Evolutionary conservation across 53 echinoderm and acorn worm genomes (phyloP), one percentile per base, ranked within the genome.

Genomic region (Arbacia lixula): DNA sequence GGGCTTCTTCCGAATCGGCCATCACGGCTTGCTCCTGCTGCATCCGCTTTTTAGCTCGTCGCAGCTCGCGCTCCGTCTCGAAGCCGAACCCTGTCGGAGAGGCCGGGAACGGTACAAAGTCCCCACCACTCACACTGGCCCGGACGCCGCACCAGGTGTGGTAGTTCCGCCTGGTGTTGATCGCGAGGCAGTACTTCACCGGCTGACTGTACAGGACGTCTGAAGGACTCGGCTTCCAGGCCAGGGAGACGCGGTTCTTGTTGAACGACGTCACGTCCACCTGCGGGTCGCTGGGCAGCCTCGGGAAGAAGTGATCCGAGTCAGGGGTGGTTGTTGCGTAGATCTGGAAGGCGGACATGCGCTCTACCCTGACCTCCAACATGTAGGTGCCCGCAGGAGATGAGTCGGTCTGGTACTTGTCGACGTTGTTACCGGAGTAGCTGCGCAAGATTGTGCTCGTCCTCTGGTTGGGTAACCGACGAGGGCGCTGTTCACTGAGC

Each of bases 331-430:
- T 92, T 37, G 99, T 99, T 4, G 94, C 88, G 66, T 99, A 94
- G 17, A 99, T 90, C 78, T 66, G 89, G 62, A 85, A 88, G 35
- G 88, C 84, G 19, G 85, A 88, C 6, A 86, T 84, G 17, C 77
- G 62, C 37, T 88, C 94, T 55, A 88, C 68, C 37, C 80, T 71
- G 10, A 99, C 92, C 36, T 88, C 85, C 63, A 99, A 49, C 56
- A 95, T 88, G 85, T 92, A 99, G 53, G 91, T 86, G 2, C 99
- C 94, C 8, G 99, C 94, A 43, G 94, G 94, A 30, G 99, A 99
- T 40, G 90, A 86, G 74, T 92, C 88, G 26, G 91, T 92, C 60
- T 87, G 16, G 64, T 95, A 95, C 12, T 83, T 91, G 36, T 87
- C 90, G 71, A 88, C 90, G 53, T 88, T 88, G 50, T 87, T 76